These are phyloP conservation scores for Heliconius cydno DNA, from an alignment of 2,888 invertebrate species.

Conservation along the genomic window DNA sequence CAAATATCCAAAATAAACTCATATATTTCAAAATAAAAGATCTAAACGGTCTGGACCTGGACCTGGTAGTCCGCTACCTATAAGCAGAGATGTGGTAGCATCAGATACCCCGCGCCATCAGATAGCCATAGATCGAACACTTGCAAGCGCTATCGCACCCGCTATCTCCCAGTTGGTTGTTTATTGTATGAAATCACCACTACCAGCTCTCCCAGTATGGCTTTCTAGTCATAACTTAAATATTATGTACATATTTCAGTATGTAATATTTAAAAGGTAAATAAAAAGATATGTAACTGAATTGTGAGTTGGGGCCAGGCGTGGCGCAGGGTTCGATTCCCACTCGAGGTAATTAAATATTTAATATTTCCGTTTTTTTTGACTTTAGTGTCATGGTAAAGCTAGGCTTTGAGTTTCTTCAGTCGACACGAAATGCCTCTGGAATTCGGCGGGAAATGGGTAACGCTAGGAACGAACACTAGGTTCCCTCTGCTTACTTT, in stretches of 20 bases:
- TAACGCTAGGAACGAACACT: too few relatives aligned
- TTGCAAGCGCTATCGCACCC: slow-evolving; percentile 54
- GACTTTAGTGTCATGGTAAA: too few relatives aligned
- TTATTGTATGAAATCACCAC: slow-evolving; percentile 71
- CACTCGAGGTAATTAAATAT: too few relatives aligned
- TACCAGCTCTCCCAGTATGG: slow-evolving; percentile 39
- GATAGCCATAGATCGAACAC: slow-evolving; percentile 66
- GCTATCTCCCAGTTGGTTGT: slow-evolving; percentile 66
- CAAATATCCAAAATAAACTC: not conserved
- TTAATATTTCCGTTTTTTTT: too few relatives aligned
- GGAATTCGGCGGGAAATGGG: too few relatives aligned
- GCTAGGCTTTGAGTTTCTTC: too few relatives aligned
- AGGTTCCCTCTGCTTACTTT: too few relatives aligned
- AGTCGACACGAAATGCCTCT: too few relatives aligned
- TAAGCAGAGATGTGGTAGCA: slow-evolving; percentile 57
- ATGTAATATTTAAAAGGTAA: not conserved
- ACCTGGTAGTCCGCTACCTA: slow-evolving; percentile 47
- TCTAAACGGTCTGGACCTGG: slow-evolving; percentile 55
- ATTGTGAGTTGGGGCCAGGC: too few relatives aligned
- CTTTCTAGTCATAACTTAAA: slow-evolving; percentile 41
- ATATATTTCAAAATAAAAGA: slow-evolving; percentile 15
- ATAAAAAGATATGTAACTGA: not conserved
- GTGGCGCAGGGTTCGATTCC: too few relatives aligned
- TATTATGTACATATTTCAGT: not conserved
- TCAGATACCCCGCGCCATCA: slow-evolving; percentile 70